Evolutionary conservation across 2,888 invertebrate genomes (phyloP).

Genomic region (Aelia acuminata): DNA sequence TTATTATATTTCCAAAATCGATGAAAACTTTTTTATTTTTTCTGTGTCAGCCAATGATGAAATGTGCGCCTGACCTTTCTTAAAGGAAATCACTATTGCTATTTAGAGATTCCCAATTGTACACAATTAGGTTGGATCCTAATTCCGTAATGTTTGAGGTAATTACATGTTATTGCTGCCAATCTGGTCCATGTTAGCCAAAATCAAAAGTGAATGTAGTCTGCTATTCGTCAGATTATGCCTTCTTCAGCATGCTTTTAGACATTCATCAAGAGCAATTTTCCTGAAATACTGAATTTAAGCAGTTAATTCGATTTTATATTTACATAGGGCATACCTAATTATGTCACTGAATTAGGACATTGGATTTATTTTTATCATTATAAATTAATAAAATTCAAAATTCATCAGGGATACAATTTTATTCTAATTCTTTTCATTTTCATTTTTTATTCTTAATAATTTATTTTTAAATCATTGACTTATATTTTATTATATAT

Average conservation of each 20-base stretch:
- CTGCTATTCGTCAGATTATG: not conserved
- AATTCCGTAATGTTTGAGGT: conserved; percentile 25
- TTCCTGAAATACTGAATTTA: not conserved
- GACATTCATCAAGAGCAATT: not conserved
- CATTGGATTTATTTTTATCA: no score
- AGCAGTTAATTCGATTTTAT: not conserved
- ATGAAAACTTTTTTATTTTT: not conserved
- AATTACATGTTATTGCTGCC: not conserved
- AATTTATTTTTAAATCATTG: no score
- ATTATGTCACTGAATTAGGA: no score
- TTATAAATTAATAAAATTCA: no score
- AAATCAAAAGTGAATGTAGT: conserved; percentile 21
- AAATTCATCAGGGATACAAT: no score
- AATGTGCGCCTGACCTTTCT: not conserved
- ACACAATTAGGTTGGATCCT: conserved; percentile 19
- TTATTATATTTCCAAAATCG: not conserved
- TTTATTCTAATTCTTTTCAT: no score
- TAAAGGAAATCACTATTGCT: not conserved
- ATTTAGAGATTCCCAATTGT: not conserved
- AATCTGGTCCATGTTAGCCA: not conserved
- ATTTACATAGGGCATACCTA: no score
- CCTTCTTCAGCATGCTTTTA: not conserved
- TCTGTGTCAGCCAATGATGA: not conserved
- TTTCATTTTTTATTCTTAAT: no score
- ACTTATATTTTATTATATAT: no score